These are phyloP conservation scores for Mesocricetus auratus DNA, from an alignment of 2,113 vertebrate species.

Conservation along the genomic window DNA sequence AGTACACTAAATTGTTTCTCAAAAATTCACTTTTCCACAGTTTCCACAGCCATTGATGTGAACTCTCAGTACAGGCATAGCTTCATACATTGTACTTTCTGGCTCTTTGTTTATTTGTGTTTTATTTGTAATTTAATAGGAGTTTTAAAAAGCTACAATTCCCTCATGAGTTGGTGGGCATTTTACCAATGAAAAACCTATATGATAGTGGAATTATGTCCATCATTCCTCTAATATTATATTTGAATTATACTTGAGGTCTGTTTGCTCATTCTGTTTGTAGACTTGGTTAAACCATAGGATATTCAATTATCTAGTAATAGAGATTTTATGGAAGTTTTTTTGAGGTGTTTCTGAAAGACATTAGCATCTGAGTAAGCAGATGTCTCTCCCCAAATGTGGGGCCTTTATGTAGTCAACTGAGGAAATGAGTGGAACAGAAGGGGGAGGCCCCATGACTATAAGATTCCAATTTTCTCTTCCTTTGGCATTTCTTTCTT, in stretches of 20 bases:
- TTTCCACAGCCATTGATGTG: not conserved
- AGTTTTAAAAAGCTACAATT: not conserved
- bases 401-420: not conserved
- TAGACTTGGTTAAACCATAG: not conserved
- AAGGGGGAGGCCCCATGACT: not conserved
- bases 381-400: not conserved
- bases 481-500: not conserved
- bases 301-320: not conserved
- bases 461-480: not conserved
- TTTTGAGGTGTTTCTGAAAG: not conserved
- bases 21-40: not conserved
- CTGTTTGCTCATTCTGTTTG: not conserved
- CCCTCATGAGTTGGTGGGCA: not conserved
- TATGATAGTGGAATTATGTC: not conserved
- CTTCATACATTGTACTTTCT: not conserved
- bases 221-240: not conserved
- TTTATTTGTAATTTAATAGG: not conserved
- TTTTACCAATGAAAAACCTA: not conserved
- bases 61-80: not conserved
- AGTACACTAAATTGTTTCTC: not conserved
- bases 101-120: not conserved
- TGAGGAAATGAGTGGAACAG: not conserved
- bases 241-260: not conserved
- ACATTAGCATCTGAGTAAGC: not conserved
- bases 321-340: not conserved